These are phyloP conservation scores for Halcyon leucocephala DNA, from an alignment of 2,797 vertebrate genomes.

Conservation along the genomic window DNA sequence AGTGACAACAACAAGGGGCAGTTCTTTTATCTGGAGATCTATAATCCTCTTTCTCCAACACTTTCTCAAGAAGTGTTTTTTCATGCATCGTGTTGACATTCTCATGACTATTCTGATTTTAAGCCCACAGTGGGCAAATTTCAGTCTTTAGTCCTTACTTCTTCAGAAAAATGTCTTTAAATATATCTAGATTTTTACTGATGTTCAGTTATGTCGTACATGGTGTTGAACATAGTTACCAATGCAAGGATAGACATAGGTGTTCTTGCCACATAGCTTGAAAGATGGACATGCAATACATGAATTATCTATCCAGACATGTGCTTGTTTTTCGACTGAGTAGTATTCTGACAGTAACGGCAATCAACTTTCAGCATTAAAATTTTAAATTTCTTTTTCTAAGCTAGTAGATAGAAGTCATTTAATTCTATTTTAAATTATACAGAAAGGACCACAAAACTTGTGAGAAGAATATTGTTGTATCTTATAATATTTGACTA, in stretches of 20 bases:
- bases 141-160: background rate
- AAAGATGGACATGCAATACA: background rate
- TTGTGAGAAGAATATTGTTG: background rate
- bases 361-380: background rate
- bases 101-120: background rate
- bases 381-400: background rate
- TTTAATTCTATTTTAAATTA: background rate
- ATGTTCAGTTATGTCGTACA: background rate
- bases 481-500: background rate
- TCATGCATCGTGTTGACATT: fast-evolving
- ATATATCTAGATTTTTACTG: background rate
- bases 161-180: background rate
- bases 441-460: background rate
- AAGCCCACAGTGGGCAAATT: background rate
- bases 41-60: background rate
- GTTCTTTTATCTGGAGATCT: background rate
- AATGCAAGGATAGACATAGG: background rate
- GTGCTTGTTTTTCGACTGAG: background rate
- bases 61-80: background rate
- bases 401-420: background rate
- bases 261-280: background rate
- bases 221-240: background rate
- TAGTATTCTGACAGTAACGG: background rate
- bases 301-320: background rate
- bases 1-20: background rate